Percentiles rank a stretch among this genome's conserved stretches.
These are phyloP conservation scores for Hydractinia symbiolongicarpus DNA, from an alignment of 30 jellyfish, hydroid and myxozoan genomes.

Conservation along the genomic window DNA sequence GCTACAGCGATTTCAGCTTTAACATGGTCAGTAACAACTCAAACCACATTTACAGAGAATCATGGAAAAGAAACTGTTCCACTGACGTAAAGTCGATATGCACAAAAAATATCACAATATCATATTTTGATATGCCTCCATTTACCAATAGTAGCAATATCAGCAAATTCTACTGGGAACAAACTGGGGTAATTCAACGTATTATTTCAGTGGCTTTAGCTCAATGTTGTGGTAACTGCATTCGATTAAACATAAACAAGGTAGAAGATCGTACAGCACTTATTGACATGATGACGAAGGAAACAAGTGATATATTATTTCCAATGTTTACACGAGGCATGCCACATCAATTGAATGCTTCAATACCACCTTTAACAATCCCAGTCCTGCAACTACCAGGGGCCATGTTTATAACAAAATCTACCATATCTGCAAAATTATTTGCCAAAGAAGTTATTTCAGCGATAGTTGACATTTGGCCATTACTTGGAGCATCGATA, in stretches of 20 bases:
- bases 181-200: constrained; percentile 20
- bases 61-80: constrained; percentile 36
- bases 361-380: constrained; percentile 12
- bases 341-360: constrained; percentile 8
- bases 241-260: constrained; percentile 4
- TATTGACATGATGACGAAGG: constrained; percentile 19
- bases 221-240: constrained; percentile 42
- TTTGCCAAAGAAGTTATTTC: constrained; percentile 26
- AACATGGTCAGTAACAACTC: not conserved
- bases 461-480: constrained; percentile 39
- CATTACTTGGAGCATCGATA: constrained; percentile 35
- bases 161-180: constrained; percentile 14
- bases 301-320: constrained; percentile 24
- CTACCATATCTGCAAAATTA: constrained; percentile 22
- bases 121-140: constrained; percentile 30
- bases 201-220: constrained; percentile 38
- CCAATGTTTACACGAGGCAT: constrained; percentile 33
- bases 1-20: constrained; percentile 17
- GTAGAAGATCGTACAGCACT: constrained; percentile 18
- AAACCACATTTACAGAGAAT: not conserved
- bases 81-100: constrained; percentile 9
- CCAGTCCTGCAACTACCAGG: constrained; percentile 30
- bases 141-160: constrained; percentile 6
- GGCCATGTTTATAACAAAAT: constrained; percentile 33
- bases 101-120: constrained; percentile 11